Conservation (phyloP, 2,113 vertebrate species). For the Malaclemys terrapin region DNA sequence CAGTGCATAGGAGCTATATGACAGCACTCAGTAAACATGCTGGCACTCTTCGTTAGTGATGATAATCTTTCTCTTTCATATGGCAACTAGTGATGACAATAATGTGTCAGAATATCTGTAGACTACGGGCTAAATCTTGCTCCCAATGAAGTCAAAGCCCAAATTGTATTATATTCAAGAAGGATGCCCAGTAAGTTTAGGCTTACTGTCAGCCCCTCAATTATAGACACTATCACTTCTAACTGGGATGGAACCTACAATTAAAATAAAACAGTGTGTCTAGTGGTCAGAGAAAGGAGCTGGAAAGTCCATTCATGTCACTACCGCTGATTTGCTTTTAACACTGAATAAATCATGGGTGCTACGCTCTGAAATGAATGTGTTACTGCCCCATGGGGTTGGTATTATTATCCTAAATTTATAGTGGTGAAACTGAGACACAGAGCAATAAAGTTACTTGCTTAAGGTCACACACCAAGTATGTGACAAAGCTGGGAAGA, state of each 20-base stretch:
- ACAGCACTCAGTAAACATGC: background rate
- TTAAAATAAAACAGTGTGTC: background rate
- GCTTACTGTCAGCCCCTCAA: background rate
- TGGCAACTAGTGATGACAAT: background rate
- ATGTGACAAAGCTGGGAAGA: conserved; percentile 55
- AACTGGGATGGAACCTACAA: background rate
- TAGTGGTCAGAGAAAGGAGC: background rate
- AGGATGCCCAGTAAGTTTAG: background rate
- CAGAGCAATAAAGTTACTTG: conserved; percentile 35
- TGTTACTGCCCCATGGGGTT: background rate
- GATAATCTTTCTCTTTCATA: background rate
- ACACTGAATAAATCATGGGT: background rate
- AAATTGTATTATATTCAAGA: background rate
- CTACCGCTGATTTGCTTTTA: background rate
- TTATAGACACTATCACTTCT: background rate
- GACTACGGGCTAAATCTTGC: background rate
- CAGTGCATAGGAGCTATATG: background rate
- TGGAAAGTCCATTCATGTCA: background rate
- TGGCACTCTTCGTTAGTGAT: background rate
- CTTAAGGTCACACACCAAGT: conserved; percentile 53
- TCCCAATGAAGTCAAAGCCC: background rate
- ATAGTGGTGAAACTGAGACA: conserved; percentile 46
- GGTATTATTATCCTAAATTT: conserved; percentile 52
- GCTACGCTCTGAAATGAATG: background rate
- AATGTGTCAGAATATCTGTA: background rate